These are phyloP conservation scores for Bambusicola thoracicus DNA, from an alignment of 2,113 vertebrate species.

Conservation along the genomic window DNA sequence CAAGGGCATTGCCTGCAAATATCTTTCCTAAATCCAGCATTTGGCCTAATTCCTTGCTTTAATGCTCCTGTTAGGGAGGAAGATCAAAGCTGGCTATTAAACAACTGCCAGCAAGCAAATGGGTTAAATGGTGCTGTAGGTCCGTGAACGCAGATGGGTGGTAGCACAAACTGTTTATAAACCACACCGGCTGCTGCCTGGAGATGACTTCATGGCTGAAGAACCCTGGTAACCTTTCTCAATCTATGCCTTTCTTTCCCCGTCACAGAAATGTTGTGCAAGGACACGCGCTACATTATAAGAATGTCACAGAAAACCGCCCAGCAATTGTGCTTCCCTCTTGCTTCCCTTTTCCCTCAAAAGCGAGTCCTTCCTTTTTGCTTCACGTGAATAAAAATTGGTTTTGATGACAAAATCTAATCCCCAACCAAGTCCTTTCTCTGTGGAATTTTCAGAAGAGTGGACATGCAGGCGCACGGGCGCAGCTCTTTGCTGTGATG, in stretches of 20 bases:
- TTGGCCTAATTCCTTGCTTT: background rate
- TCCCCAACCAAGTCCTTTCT: background rate
- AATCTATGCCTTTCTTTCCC: background rate
- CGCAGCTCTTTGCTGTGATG: background rate
- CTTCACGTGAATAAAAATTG: background rate
- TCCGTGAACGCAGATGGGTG: background rate
- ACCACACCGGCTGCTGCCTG: background rate
- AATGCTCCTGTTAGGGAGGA: background rate
- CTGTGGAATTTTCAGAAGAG: constrained; percentile 3
- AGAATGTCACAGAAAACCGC: constrained; percentile 25
- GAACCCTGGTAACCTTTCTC: constrained; percentile 46
- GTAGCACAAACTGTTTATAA: constrained; percentile 22
- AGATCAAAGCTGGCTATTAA: background rate
- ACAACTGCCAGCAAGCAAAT: background rate
- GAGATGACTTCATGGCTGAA: constrained; percentile 48
- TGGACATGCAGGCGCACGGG: background rate
- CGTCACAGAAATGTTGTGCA: background rate
- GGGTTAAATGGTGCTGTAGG: background rate
- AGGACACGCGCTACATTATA: background rate
- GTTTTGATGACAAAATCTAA: constrained; percentile 24
- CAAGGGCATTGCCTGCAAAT: background rate
- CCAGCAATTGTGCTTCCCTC: background rate
- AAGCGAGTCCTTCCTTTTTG: background rate
- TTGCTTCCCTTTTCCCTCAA: background rate
- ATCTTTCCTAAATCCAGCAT: background rate